A percentile compares a stretch with the other conserved stretches of the same genome.
Conservation (phyloP, 2,113 vertebrate species). For the Paraplagusia blochii region DNA sequence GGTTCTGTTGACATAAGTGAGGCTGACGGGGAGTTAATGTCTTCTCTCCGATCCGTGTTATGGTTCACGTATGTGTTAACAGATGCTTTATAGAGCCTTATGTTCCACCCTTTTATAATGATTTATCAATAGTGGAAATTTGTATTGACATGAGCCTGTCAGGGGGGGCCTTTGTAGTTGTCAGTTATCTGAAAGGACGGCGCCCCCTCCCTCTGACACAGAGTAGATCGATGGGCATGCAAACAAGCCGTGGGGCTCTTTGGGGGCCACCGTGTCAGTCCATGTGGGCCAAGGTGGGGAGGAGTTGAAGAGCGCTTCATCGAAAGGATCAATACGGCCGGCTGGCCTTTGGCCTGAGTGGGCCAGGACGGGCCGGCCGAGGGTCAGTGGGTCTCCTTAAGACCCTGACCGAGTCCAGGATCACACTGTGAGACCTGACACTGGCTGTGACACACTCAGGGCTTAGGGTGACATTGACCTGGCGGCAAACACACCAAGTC, state of each 20-base stretch:
- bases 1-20: conserved; percentile 10
- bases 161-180: conserved; percentile 77
- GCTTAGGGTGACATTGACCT: conserved; percentile 64
- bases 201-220: conserved; percentile 54
- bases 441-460: conserved; percentile 63
- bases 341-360: conserved; percentile 76
- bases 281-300: conserved; percentile 51
- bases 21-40: conserved; percentile 8
- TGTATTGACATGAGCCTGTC: conserved; percentile 81
- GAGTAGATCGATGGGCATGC: conserved; percentile 69
- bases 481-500: conserved; percentile 39
- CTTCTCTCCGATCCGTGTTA: conserved; percentile 38
- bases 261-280: conserved; percentile 41
- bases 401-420: conserved; percentile 56
- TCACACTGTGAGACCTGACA: conserved; percentile 73
- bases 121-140: conserved; percentile 81
- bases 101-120: conserved; percentile 69
- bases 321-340: conserved; percentile 68
- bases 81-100: conserved; percentile 70
- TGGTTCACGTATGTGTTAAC: conserved; percentile 74
- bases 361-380: conserved; percentile 43
- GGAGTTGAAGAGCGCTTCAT: conserved; percentile 68
- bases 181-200: conserved; percentile 74
- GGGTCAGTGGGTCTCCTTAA: conserved; percentile 62
- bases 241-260: conserved; percentile 59